A percentile compares a stretch with the other conserved stretches of the same genome.
These are phyloP conservation scores for Habrosyne pyritoides DNA, from an alignment of 2,888 invertebrate species.

Conservation along the genomic window DNA sequence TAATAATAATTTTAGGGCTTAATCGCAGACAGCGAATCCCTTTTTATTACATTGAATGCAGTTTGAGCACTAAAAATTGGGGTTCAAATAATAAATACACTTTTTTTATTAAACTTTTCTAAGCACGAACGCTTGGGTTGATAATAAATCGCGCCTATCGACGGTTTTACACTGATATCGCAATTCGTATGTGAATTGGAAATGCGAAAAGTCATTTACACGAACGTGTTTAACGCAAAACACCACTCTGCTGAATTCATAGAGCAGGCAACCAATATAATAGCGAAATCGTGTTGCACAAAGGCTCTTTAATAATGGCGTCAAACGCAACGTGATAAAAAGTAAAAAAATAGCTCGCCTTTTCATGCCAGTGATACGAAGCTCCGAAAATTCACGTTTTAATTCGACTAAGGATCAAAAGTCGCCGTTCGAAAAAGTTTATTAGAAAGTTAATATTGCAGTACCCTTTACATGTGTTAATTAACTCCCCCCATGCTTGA, in stretches of 20 bases:
- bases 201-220: not conserved
- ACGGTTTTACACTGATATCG: not conserved
- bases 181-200: not conserved
- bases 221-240: not conserved
- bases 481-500: slow-evolving; percentile 31
- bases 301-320: not conserved
- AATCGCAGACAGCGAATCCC: not conserved
- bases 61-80: not conserved
- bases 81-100: not conserved
- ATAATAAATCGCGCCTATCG: not conserved
- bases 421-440: not conserved
- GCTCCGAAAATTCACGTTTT: not conserved
- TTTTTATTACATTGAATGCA: slow-evolving; percentile 2
- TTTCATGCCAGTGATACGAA: not conserved
- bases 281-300: not conserved
- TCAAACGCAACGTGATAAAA: not conserved
- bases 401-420: not conserved
- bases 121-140: not conserved
- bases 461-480: not conserved
- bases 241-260: not conserved
- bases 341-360: not conserved
- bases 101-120: not conserved
- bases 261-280: not conserved
- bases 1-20: slow-evolving; percentile 10
- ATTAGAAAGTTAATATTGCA: not conserved